Conservation (phyloP, 2,888 invertebrate genomes). For the Apocheima hispidaria region DNA sequence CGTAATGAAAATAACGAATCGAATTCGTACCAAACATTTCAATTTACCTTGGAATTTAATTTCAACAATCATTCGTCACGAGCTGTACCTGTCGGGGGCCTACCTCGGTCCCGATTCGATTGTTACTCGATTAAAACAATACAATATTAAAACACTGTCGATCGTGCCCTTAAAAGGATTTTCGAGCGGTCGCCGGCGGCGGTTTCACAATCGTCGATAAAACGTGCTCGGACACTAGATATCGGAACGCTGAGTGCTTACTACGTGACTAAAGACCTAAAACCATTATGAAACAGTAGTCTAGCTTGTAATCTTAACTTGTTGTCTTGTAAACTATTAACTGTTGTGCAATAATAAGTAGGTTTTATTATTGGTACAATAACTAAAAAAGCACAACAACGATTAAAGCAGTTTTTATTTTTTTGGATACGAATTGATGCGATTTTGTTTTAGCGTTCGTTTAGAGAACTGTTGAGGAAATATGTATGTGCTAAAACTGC, state of each 20-base stretch:
- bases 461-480: too few relatives aligned
- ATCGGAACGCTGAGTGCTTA: conserved; percentile 38
- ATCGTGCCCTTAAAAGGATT: conserved; percentile 47
- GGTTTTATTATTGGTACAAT: conserved; percentile 15
- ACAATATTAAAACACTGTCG: conserved; percentile 44
- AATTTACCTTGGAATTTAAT: conserved; percentile 38
- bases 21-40: conserved; percentile 26
- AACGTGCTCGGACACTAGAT: conserved; percentile 50
- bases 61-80: conserved; percentile 37
- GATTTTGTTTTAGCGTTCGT: too few relatives aligned
- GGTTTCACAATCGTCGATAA: conserved; percentile 58
- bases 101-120: conserved; percentile 37
- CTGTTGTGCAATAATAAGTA: conserved; percentile 18
- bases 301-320: conserved; percentile 29
- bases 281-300: conserved; percentile 46
- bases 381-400: neutral
- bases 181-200: conserved; percentile 42
- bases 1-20: conserved; percentile 22
- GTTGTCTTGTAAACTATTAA: conserved; percentile 28
- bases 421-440: too few relatives aligned
- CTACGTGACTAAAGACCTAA: conserved; percentile 48
- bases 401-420: neutral
- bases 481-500: too few relatives aligned
- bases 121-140: conserved; percentile 40
- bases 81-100: conserved; percentile 29